Evolutionary conservation across 2,113 vertebrate genomes (phyloP).

Genomic region (Gallinago undulata): DNA sequence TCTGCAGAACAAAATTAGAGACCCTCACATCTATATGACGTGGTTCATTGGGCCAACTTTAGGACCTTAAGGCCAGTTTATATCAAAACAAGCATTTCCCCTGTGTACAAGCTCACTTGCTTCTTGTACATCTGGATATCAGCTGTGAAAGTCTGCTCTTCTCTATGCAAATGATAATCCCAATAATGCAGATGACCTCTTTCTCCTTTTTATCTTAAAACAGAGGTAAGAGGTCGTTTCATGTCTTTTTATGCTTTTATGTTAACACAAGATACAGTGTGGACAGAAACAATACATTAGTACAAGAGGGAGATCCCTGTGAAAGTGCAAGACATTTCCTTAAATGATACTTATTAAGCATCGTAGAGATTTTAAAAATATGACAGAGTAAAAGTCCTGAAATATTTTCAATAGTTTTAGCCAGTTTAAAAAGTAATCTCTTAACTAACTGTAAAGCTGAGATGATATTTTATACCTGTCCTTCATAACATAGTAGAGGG

Average conservation of each 20-base stretch:
- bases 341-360: not conserved
- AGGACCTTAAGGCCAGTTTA: not conserved
- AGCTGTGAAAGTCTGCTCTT: not conserved
- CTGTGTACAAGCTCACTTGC: not conserved
- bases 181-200: not conserved
- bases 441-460: not conserved
- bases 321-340: not conserved
- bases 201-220: not conserved
- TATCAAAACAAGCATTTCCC: not conserved
- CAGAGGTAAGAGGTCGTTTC: not conserved
- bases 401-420: not conserved
- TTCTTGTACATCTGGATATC: not conserved
- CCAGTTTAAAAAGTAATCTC: not conserved
- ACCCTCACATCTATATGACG: not conserved
- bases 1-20: not conserved
- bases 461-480: not conserved
- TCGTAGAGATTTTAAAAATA: not conserved
- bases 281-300: not conserved
- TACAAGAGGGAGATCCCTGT: not conserved
- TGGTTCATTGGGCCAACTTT: not conserved
- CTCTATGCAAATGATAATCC: not conserved
- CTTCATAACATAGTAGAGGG: rapidly evolving
- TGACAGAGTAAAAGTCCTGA: not conserved
- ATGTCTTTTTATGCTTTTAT: not conserved
- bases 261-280: not conserved